Conservation (phyloP, 2,888 invertebrate genomes). For the Oligia latruncula region DNA sequence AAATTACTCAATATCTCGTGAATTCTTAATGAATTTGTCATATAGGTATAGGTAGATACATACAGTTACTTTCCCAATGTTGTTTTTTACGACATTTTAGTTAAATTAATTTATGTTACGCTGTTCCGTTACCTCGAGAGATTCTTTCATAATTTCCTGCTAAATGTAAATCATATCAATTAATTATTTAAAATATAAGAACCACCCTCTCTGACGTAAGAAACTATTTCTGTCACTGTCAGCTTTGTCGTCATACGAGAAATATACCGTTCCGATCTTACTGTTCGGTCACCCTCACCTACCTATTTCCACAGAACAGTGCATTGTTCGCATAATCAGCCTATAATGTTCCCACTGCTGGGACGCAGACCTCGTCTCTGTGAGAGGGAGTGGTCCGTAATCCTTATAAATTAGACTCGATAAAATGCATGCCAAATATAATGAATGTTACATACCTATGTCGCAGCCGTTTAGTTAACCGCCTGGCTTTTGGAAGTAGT, state of each 20-base stretch:
- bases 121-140: conserved; percentile 12
- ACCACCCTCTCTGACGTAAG: conserved; percentile 19
- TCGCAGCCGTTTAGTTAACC: no score
- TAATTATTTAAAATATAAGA: conserved; percentile 10
- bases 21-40: conserved; percentile 5
- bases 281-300: background rate
- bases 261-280: background rate
- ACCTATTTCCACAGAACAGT: background rate
- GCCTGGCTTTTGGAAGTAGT: no score
- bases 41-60: no score
- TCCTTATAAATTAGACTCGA: no score
- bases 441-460: no score
- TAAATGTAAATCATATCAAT: conserved; percentile 22
- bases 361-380: background rate
- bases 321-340: background rate
- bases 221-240: background rate
- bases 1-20: conserved; percentile 19
- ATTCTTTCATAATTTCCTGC: conserved; percentile 45
- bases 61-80: conserved; percentile 27
- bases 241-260: background rate
- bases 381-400: background rate
- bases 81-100: conserved; percentile 19
- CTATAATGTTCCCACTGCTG: background rate
- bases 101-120: conserved; percentile 18
- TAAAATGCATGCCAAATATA: no score